Percentiles rank a stretch among this genome's conserved stretches.
phyloP scores from a whole-genome alignment of 2,888 invertebrate species.

The Acronicta aceris region DNA sequence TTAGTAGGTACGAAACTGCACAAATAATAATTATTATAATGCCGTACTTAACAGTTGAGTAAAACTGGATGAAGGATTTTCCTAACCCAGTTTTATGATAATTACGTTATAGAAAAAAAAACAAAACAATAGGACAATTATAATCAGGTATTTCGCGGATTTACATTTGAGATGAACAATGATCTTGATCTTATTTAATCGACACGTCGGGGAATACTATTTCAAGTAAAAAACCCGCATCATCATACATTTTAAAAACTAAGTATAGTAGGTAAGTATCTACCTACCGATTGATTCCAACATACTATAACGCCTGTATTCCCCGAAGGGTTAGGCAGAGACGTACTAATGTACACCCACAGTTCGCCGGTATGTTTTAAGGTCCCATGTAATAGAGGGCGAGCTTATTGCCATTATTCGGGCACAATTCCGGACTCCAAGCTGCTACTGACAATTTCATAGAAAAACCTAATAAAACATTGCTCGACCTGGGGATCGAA shows the following conservation, averaged over 20 bases:
- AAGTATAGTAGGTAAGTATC: too few species aligned
- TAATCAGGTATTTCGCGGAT: not conserved
- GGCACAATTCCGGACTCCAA: too few species aligned
- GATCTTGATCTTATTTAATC: constrained; percentile 11
- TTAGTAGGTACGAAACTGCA: constrained; percentile 26
- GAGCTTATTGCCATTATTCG: too few species aligned
- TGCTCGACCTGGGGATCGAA: too few species aligned
- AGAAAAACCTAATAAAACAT: too few species aligned
- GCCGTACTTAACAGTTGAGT: not conserved
- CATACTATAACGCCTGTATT: too few species aligned
- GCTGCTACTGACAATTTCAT: too few species aligned
- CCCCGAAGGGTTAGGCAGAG: too few species aligned
- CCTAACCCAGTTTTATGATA: constrained; percentile 30
- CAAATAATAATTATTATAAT: constrained; percentile 9
- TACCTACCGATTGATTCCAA: too few species aligned
- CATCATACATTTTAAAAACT: constrained; percentile 11
- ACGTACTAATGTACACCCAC: too few species aligned
- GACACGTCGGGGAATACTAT: constrained; percentile 9
- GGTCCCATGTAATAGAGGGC: too few species aligned
- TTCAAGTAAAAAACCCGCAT: constrained; percentile 31
- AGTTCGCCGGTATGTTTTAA: too few species aligned
- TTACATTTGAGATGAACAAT: constrained; percentile 6
- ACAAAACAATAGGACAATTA: constrained; percentile 39
- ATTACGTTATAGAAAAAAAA: constrained; percentile 15
- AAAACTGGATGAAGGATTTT: constrained; percentile 21